A percentile compares a stretch with the other conserved stretches of the same genome.
phyloP scores from a whole-genome alignment of 2,888 invertebrate genomes.

The Tetragonula carbonaria region DNA sequence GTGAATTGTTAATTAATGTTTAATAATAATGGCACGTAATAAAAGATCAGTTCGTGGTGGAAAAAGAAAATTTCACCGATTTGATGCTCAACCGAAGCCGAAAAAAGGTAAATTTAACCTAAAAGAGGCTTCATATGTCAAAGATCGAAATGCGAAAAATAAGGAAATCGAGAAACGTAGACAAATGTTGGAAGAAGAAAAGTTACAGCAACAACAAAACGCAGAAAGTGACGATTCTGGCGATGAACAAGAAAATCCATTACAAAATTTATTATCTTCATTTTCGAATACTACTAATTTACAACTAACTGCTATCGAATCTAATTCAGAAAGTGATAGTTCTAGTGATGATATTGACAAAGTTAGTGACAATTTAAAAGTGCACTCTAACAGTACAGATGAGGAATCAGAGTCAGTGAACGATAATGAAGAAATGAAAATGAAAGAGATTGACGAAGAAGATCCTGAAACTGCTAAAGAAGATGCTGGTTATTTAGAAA shows the following conservation, averaged over 20 bases:
- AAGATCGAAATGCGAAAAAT: conserved; percentile 78
- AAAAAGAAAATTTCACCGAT: conserved; percentile 72
- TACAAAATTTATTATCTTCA: conserved; percentile 85
- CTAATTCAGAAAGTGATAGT: conserved; percentile 78
- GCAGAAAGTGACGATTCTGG: conserved; percentile 83
- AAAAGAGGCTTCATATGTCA: conserved; percentile 77
- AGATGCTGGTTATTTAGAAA: conserved; percentile 82
- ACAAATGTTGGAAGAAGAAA: conserved; percentile 83
- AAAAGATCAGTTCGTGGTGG: conserved; percentile 75
- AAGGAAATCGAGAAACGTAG: conserved; percentile 79
- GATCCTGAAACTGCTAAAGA: conserved; percentile 82
- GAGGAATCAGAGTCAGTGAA: conserved; percentile 13
- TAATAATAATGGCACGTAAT: conserved; percentile 72
- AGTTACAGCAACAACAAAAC: conserved; percentile 82
- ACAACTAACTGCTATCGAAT: conserved; percentile 79
- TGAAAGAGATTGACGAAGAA: conserved; percentile 75
- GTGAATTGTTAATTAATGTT: conserved; percentile 3
- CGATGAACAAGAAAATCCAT: conserved; percentile 85
- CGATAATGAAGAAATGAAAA: conserved; percentile 60
- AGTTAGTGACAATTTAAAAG: conserved; percentile 63
- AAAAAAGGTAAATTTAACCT: conserved; percentile 80
- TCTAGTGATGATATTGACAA: conserved; percentile 51
- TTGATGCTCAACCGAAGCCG: conserved; percentile 66
- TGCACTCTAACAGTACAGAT: conserved; percentile 33
- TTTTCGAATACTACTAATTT: conserved; percentile 74